phyloP scores from a whole-genome alignment of 2,113 vertebrate genomes.

The Nerophis lumbriciformis region DNA sequence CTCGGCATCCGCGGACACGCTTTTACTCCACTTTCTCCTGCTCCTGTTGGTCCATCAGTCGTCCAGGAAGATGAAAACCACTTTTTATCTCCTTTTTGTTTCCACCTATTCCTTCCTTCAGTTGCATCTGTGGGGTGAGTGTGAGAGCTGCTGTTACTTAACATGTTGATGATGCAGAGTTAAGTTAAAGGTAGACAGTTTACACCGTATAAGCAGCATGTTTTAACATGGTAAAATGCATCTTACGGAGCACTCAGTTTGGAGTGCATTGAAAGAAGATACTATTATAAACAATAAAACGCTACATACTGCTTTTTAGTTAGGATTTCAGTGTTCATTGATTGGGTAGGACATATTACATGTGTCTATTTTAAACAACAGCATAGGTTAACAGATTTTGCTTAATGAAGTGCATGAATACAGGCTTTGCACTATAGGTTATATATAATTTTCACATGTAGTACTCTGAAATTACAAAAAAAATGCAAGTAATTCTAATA shows the following conservation, averaged over 20 bases:
- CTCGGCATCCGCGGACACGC: conserved; percentile 26
- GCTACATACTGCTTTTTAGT: no score
- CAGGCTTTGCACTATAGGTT: no score
- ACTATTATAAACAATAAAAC: no score
- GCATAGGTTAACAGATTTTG: no score
- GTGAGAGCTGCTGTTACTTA: background rate
- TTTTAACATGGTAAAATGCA: background rate
- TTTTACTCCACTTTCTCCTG: conserved; percentile 44
- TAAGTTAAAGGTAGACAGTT: background rate
- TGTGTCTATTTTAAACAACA: no score
- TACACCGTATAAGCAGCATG: background rate
- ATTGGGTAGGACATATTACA: no score
- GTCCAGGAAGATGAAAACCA: conserved; percentile 54
- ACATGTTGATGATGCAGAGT: background rate
- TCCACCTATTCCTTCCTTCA: conserved; percentile 36
- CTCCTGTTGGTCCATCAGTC: conserved; percentile 23
- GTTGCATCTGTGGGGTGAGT: conserved; percentile 62
- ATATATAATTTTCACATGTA: no score
- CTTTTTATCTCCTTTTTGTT: conserved; percentile 17
- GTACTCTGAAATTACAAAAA: no score
- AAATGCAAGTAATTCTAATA: no score
- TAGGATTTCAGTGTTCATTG: no score
- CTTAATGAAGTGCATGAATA: no score
- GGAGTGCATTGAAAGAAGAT: no score
- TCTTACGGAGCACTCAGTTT: background rate